Evolutionary conservation across 2,888 invertebrate genomes (phyloP).

Genomic region (Xylota segnis): DNA sequence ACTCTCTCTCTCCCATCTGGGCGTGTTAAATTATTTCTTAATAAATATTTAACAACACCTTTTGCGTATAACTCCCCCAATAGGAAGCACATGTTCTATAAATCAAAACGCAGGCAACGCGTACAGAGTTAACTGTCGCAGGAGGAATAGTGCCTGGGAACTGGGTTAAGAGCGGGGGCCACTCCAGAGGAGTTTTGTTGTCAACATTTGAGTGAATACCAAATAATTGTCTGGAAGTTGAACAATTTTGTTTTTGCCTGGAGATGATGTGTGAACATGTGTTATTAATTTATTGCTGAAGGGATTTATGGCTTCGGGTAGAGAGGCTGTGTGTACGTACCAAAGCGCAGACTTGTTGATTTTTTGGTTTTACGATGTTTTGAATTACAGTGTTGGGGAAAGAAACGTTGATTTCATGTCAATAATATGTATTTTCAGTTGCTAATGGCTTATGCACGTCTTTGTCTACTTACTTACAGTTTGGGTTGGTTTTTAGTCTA

Average conservation of each 20-base stretch:
- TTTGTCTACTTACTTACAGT: too few species aligned
- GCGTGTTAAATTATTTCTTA: slow-evolving; percentile 25
- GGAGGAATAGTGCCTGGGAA: background rate
- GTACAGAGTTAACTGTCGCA: slow-evolving; percentile 1
- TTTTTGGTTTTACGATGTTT: background rate
- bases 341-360: slow-evolving; percentile 15
- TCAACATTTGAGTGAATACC: slow-evolving; percentile 36
- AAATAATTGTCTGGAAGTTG: slow-evolving; percentile 26
- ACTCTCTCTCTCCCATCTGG: background rate
- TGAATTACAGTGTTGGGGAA: background rate
- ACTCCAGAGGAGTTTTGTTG: slow-evolving; percentile 10
- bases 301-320: background rate
- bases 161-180: background rate
- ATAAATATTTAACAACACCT: slow-evolving; percentile 25
- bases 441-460: too few species aligned
- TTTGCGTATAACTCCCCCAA: slow-evolving; percentile 1
- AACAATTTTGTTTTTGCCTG: slow-evolving; percentile 8
- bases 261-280: slow-evolving; percentile 27
- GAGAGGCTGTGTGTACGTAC: background rate
- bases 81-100: slow-evolving; percentile 40
- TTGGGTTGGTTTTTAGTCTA: too few species aligned
- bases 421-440: too few species aligned
- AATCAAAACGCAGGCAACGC: slow-evolving; percentile 24
- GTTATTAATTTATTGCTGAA: slow-evolving; percentile 29
- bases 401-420: background rate